Percentiles rank a stretch among this genome's conserved stretches.
phyloP scores from a whole-genome alignment of 1,140 invertebrate genomes.

The Carcinoscorpius rotundicauda region DNA sequence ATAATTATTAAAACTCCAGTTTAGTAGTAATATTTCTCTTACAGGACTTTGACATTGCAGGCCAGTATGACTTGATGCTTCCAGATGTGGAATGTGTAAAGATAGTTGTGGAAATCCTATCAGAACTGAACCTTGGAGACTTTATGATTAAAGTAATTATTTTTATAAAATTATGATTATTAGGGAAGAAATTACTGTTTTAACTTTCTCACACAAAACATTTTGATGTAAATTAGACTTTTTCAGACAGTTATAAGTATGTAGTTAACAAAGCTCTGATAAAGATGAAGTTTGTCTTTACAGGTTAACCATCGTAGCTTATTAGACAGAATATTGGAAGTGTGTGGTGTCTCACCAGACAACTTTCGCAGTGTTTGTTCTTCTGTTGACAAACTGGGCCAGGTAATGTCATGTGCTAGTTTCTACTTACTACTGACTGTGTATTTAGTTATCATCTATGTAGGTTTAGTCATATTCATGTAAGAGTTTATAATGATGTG shows the following conservation, averaged over 20 bases:
- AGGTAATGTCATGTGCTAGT: conserved; percentile 39
- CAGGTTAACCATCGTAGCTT: conserved; percentile 78
- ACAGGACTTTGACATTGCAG: conserved; percentile 99
- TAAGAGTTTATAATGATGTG: no score
- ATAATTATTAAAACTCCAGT: no score
- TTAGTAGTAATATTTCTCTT: conserved; percentile 25
- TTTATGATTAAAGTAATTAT: conserved; percentile 67
- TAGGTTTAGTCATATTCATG: no score
- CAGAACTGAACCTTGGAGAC: conserved; percentile 63
- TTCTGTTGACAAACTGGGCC: conserved; percentile 98
- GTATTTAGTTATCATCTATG: no score
- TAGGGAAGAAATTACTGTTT: no score
- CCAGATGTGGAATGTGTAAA: conserved; percentile 94
- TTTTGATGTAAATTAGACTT: no score
- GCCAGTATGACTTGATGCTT: conserved; percentile 89
- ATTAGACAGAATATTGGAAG: conserved; percentile 93
- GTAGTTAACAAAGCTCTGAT: no score
- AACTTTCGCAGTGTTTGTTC: conserved; percentile 93
- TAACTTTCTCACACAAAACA: no score
- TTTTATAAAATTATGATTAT: no score
- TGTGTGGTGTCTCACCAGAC: conserved; percentile 77
- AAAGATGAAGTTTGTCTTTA: conserved; percentile 7
- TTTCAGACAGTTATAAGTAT: no score
- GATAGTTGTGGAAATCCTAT: conserved; percentile 80
- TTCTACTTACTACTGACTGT: no score